Evolutionary conservation across 2,113 vertebrate genomes (phyloP).

Genomic region (Panthera uncia): DNA sequence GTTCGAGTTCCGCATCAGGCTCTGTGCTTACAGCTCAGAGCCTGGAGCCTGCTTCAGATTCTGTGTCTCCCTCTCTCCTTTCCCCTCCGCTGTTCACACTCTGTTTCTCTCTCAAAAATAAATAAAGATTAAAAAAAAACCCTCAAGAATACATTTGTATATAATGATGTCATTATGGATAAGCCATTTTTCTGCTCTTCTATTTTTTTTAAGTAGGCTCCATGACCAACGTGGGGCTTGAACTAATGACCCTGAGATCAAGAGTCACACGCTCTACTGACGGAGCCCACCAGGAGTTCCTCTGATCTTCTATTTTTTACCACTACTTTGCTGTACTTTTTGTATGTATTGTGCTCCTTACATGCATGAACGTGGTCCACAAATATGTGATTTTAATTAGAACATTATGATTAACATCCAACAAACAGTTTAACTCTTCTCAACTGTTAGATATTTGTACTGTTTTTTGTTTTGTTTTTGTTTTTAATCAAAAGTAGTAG

Average conservation of each 20-base stretch:
- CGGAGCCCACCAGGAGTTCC: too few relatives aligned
- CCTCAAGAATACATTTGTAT: background rate
- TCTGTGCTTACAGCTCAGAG: too few relatives aligned
- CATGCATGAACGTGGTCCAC: background rate
- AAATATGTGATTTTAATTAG: background rate
- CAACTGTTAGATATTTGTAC: background rate
- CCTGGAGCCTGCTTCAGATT: too few relatives aligned
- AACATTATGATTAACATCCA: background rate
- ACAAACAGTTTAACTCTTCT: background rate
- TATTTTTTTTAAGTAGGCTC: background rate
- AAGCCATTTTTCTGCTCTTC: background rate
- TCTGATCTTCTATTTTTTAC: background rate
- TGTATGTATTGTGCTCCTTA: background rate
- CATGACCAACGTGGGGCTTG: too few relatives aligned
- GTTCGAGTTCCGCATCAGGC: too few relatives aligned
- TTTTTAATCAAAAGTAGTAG: conserved; percentile 26
- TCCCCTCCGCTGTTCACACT: too few relatives aligned
- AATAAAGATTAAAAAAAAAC: too few relatives aligned
- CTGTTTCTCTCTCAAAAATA: too few relatives aligned
- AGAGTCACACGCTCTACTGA: too few relatives aligned
- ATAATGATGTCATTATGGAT: background rate
- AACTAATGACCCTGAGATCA: too few relatives aligned
- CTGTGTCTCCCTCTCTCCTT: too few relatives aligned
- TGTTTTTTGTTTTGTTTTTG: background rate
- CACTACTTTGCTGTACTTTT: background rate